Percentiles rank a stretch among this genome's conserved stretches.
Conservation (phyloP, 2,888 invertebrate genomes). For the Sylvicola cinctus region DNA sequence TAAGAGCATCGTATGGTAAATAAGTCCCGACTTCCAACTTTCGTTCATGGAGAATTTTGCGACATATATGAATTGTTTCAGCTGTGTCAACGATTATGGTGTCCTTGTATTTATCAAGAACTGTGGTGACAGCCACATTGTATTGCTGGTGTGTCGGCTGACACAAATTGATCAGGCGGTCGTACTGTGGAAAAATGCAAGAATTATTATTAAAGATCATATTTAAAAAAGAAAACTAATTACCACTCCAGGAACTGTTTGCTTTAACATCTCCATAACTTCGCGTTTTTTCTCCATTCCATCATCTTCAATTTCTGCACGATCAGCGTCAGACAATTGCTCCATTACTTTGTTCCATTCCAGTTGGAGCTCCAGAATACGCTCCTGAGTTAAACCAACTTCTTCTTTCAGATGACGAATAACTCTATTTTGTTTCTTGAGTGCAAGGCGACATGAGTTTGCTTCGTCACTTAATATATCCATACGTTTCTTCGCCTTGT, state of each 20-base stretch:
- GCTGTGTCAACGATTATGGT: slow-evolving; percentile 98
- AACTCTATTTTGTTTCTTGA: slow-evolving; percentile 72
- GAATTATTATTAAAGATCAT: slow-evolving; percentile 3
- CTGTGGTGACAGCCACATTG: slow-evolving; percentile 94
- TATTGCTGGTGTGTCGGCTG: slow-evolving; percentile 97
- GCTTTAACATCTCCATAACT: slow-evolving; percentile 91
- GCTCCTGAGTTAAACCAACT: slow-evolving; percentile 74
- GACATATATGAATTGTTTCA: slow-evolving; percentile 88
- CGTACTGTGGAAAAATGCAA: slow-evolving; percentile 53
- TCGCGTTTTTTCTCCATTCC: slow-evolving; percentile 88
- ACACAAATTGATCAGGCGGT: slow-evolving; percentile 97
- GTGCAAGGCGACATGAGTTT: slow-evolving; percentile 66
- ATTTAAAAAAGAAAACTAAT: slow-evolving; percentile 2
- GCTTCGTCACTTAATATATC: slow-evolving; percentile 92
- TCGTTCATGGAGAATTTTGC: slow-evolving; percentile 87
- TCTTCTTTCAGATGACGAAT: slow-evolving; percentile 68
- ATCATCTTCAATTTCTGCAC: slow-evolving; percentile 94
- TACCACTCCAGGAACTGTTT: slow-evolving; percentile 89
- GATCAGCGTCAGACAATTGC: slow-evolving; percentile 85
- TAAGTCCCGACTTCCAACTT: slow-evolving; percentile 98
- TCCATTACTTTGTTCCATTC: slow-evolving; percentile 72
- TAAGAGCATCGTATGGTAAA: slow-evolving; percentile 86
- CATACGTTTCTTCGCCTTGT: slow-evolving; percentile 81
- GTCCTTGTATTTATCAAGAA: slow-evolving; percentile 98
- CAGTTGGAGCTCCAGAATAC: slow-evolving; percentile 63